These are phyloP conservation scores for Apodemia hepburni DNA, from an alignment of 2,888 invertebrate species.

Conservation along the genomic window DNA sequence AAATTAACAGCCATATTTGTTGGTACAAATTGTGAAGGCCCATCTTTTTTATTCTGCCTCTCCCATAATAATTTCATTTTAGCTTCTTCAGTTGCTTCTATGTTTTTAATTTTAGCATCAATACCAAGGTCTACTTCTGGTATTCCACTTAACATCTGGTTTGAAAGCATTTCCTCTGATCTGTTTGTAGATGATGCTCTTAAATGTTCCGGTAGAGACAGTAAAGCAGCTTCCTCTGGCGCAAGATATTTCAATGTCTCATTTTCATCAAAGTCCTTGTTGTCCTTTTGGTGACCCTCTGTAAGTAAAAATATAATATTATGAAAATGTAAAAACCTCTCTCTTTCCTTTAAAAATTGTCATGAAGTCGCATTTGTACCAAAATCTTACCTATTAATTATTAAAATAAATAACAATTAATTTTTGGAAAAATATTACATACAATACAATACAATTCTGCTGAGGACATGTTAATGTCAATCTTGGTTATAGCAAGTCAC, in stretches of 20 bases:
- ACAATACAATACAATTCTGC: too few relatives aligned
- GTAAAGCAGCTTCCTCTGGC: slow-evolving; percentile 94
- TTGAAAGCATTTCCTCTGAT: slow-evolving; percentile 99
- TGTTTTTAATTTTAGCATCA: slow-evolving; percentile 98
- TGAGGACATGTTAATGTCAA: too few relatives aligned
- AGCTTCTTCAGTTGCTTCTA: slow-evolving; percentile 99
- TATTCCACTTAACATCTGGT: slow-evolving; percentile 99
- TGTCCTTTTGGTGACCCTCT: slow-evolving; percentile 60
- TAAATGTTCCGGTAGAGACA: slow-evolving; percentile 93
- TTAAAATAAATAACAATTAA: too few relatives aligned
- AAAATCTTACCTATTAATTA: too few relatives aligned
- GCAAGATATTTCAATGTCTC: slow-evolving; percentile 84
- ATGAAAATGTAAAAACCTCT: too few relatives aligned
- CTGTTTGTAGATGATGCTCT: slow-evolving; percentile 91
- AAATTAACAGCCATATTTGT: slow-evolving; percentile 99
- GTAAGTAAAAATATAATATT: slow-evolving; percentile 34
- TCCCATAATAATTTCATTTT: slow-evolving; percentile 95
- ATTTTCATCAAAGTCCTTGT: slow-evolving; percentile 62
- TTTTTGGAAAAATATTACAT: too few relatives aligned
- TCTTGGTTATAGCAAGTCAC: too few relatives aligned
- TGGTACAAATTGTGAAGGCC: slow-evolving; percentile 96
- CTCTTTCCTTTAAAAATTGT: too few relatives aligned
- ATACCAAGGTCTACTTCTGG: slow-evolving; percentile 99
- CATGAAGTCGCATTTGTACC: too few relatives aligned
- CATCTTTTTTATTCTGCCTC: slow-evolving; percentile 94